phyloP scores from a whole-genome alignment of 2,888 invertebrate species.

The Plutella xylostella region DNA sequence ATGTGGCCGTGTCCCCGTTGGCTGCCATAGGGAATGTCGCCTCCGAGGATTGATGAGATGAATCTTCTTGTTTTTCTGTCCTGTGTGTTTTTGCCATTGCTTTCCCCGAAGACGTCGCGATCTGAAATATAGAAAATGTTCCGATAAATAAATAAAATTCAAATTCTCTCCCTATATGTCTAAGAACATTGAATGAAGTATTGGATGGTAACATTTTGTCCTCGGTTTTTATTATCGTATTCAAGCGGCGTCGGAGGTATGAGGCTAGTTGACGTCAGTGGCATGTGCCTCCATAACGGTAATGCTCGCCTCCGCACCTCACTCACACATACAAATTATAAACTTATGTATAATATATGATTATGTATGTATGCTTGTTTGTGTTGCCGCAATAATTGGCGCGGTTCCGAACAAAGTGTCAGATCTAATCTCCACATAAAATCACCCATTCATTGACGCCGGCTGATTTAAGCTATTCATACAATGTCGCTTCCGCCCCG shows the following conservation, averaged over 20 bases:
- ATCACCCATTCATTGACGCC: conserved; percentile 34
- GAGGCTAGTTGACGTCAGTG: conserved; percentile 65
- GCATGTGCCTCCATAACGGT: conserved; percentile 69
- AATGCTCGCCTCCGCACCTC: conserved; percentile 52
- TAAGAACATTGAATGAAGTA: conserved; percentile 17
- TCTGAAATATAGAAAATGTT: conserved; percentile 45
- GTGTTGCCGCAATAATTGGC: conserved; percentile 47
- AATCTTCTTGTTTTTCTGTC: conserved; percentile 70
- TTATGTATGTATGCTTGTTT: conserved; percentile 30
- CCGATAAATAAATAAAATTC: background rate
- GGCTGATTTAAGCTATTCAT: conserved; percentile 22
- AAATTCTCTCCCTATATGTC: background rate
- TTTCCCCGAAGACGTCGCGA: conserved; percentile 64
- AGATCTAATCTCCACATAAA: conserved; percentile 53
- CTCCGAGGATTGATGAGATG: conserved; percentile 84
- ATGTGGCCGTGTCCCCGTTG: conserved; percentile 76
- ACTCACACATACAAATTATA: conserved; percentile 37
- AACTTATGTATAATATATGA: too few relatives aligned
- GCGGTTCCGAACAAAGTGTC: conserved; percentile 39
- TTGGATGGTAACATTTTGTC: conserved; percentile 33
- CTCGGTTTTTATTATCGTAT: conserved; percentile 45
- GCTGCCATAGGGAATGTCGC: conserved; percentile 85
- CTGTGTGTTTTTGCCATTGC: conserved; percentile 34
- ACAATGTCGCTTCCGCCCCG: conserved; percentile 21
- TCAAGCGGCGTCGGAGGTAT: conserved; percentile 53